These are phyloP conservation scores for Tautogolabrus adspersus DNA, from an alignment of 2,113 vertebrate species.

Conservation along the genomic window DNA sequence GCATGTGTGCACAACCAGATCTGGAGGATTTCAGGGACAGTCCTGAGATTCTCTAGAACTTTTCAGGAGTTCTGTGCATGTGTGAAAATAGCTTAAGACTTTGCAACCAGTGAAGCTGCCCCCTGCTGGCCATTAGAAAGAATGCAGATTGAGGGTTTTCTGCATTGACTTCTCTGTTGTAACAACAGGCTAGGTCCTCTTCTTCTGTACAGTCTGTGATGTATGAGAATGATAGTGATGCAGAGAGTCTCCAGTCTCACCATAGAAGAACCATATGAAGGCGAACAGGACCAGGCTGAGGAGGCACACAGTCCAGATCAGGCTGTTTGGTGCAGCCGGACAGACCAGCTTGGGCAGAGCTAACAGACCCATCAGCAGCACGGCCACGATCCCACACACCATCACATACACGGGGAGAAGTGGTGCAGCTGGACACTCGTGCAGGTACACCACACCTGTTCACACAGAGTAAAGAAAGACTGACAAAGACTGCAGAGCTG, in stretches of 20 bases:
- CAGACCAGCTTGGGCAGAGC: slow-evolving; percentile 23
- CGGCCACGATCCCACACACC: slow-evolving; percentile 29
- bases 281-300: neutral
- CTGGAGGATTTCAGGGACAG: too few relatives aligned
- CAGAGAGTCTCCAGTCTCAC: neutral
- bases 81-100: too few relatives aligned
- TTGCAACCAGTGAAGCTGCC: too few relatives aligned
- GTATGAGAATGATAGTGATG: neutral
- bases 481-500: neutral
- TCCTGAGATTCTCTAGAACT: too few relatives aligned
- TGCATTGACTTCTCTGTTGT: too few relatives aligned
- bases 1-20: too few relatives aligned
- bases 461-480: neutral
- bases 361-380: slow-evolving; percentile 22
- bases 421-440: slow-evolving; percentile 44
- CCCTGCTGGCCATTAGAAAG: too few relatives aligned
- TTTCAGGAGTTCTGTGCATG: too few relatives aligned
- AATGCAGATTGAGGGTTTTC: too few relatives aligned
- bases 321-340: neutral
- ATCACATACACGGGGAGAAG: slow-evolving; percentile 45
- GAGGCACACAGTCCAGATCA: neutral
- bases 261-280: slow-evolving; percentile 34
- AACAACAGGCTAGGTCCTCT: too few relatives aligned
- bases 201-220: too few relatives aligned
- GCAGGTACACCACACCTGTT: slow-evolving; percentile 27